Evolutionary conservation across 2,888 invertebrate species (phyloP).

Genomic region (Mythimna ferrago): DNA sequence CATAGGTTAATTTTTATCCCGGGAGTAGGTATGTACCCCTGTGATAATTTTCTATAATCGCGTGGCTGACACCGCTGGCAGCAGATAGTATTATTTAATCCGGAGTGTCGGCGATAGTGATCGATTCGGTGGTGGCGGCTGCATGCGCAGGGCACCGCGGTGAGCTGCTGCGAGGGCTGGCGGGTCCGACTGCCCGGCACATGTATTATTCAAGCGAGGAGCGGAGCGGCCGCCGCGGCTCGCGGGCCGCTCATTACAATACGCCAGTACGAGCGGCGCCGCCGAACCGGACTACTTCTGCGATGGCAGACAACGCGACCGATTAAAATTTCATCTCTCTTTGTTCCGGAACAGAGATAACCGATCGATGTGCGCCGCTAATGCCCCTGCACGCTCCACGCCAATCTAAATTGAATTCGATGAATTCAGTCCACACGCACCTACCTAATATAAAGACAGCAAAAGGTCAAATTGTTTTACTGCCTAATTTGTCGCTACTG

Average conservation of each 20-base stretch:
- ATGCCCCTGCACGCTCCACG: conserved; percentile 76
- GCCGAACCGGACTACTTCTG: conserved; percentile 77
- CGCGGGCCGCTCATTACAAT: conserved; percentile 81
- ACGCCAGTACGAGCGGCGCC: conserved; percentile 60
- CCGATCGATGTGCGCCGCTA: conserved; percentile 84
- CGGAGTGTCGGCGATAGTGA: conserved; percentile 64
- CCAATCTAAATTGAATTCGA: conserved; percentile 82
- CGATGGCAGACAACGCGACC: conserved; percentile 83
- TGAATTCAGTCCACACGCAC: conserved; percentile 69
- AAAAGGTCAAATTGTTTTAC: conserved; percentile 10
- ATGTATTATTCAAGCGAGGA: conserved; percentile 77
- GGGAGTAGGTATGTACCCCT: too few species aligned
- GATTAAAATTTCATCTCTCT: conserved; percentile 90
- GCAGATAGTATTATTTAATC: conserved; percentile 54
- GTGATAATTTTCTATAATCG: too few species aligned
- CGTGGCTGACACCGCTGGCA: too few species aligned
- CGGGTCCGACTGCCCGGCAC: conserved; percentile 50
- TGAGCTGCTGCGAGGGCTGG: conserved; percentile 44
- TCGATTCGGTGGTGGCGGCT: conserved; percentile 62
- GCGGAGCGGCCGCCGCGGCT: conserved; percentile 52
- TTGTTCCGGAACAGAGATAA: conserved; percentile 84
- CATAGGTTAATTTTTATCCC: too few species aligned
- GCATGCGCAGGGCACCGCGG: conserved; percentile 37
- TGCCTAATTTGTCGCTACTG: neutral
- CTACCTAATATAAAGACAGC: conserved; percentile 20